Percentiles rank a stretch among this genome's conserved stretches.
These are phyloP conservation scores for Misgurnus mizolepis DNA, from an alignment of 2,113 vertebrate species.

Conservation along the genomic window DNA sequence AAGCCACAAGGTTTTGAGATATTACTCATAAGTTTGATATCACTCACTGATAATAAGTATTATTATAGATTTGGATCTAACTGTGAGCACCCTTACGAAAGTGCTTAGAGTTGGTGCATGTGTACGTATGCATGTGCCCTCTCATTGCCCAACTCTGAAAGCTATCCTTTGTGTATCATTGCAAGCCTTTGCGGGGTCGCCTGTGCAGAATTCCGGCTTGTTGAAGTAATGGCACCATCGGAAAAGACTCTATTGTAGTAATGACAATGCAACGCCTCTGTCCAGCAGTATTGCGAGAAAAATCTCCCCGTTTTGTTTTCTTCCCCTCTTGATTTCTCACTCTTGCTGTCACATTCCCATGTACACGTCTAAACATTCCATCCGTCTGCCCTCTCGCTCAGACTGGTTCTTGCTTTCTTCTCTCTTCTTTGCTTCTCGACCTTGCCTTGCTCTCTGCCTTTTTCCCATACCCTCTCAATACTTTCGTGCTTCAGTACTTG, in stretches of 20 bases:
- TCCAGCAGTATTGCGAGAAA: conserved; percentile 73
- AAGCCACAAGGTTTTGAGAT: conserved; percentile 1
- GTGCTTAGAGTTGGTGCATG: conserved; percentile 58
- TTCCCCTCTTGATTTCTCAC: conserved; percentile 75
- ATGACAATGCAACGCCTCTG: conserved; percentile 82
- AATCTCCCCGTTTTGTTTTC: conserved; percentile 78
- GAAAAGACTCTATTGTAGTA: conserved; percentile 83
- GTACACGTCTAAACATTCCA: conserved; percentile 77
- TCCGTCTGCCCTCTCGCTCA: conserved; percentile 72
- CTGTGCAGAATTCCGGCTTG: conserved; percentile 80
- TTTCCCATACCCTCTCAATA: conserved; percentile 41
- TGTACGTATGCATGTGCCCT: conserved; percentile 67
- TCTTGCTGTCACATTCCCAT: conserved; percentile 77
- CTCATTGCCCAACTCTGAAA: conserved; percentile 73
- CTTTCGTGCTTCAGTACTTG: conserved; percentile 26
- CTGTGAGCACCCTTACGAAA: conserved; percentile 66
- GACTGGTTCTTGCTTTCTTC: conserved; percentile 63
- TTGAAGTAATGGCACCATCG: conserved; percentile 83
- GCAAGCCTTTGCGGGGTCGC: conserved; percentile 73
- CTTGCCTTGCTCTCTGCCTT: conserved; percentile 49
- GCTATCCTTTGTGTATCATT: conserved; percentile 74
- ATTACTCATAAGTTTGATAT: conserved; percentile 32
- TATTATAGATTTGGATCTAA: conserved; percentile 55
- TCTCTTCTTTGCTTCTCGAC: conserved; percentile 36
- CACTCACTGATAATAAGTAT: conserved; percentile 39